These are phyloP conservation scores for Asarcornis scutulata DNA, from an alignment of 2,113 vertebrate species.

Conservation along the genomic window DNA sequence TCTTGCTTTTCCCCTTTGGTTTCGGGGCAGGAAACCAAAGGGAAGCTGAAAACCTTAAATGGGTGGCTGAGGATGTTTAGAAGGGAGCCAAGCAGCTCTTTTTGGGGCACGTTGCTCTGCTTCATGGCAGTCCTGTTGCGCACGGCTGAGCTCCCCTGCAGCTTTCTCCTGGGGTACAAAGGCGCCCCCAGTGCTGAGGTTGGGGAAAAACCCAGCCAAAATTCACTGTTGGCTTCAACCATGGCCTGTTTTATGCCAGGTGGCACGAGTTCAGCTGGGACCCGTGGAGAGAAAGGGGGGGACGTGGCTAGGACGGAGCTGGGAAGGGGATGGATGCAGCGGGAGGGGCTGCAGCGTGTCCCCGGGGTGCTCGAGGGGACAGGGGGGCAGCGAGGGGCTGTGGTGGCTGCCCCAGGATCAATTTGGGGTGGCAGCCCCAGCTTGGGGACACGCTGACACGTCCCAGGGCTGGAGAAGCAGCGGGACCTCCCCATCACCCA, in stretches of 20 bases:
- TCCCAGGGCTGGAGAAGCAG: neutral
- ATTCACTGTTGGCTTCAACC: no score
- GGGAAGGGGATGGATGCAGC: neutral
- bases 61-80: no score
- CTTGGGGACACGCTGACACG: fast-evolving
- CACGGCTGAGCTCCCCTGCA: neutral
- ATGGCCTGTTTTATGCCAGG: fast-evolving
- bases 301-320: neutral
- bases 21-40: neutral
- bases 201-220: neutral
- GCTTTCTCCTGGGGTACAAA: neutral
- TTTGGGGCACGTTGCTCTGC: neutral
- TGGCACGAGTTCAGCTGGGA: neutral
- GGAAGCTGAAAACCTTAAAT: neutral
- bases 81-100: neutral
- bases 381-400: neutral
- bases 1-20: neutral
- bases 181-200: fast-evolving
- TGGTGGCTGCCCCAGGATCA: neutral
- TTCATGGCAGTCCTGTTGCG: neutral
- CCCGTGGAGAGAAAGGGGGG: neutral
- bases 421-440: neutral
- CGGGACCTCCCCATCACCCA: neutral
- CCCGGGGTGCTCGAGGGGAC: neutral
- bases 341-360: no score